These are phyloP conservation scores for Ceratina australensis DNA, from an alignment of 1,140 invertebrate genomes.

Conservation along the genomic window DNA sequence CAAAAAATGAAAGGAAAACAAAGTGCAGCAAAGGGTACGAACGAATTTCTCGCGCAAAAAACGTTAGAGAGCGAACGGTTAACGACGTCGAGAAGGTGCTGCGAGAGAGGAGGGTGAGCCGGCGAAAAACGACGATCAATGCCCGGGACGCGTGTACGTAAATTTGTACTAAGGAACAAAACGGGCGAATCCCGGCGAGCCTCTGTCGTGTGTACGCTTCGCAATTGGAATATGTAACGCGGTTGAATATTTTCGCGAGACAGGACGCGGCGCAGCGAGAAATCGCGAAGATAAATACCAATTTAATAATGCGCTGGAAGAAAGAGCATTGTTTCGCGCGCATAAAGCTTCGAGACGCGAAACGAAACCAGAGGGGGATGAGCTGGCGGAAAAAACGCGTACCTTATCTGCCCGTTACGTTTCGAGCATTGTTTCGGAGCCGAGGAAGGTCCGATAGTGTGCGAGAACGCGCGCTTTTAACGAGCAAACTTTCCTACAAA, in stretches of 20 bases:
- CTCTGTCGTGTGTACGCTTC: too few relatives aligned
- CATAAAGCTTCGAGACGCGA: not conserved
- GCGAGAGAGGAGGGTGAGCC: not conserved
- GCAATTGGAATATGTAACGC: too few relatives aligned
- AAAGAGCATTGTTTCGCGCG: not conserved
- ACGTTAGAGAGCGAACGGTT: not conserved
- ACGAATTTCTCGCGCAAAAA: not conserved
- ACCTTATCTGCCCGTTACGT: constrained; percentile 35
- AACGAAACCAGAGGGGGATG: not conserved
- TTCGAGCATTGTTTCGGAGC: constrained; percentile 39
- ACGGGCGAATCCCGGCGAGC: not conserved
- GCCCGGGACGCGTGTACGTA: not conserved
- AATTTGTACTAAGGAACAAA: not conserved
- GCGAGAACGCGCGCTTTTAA: constrained; percentile 49
- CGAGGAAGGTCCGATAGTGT: not conserved
- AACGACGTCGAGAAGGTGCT: not conserved
- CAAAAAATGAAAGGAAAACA: not conserved
- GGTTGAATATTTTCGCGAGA: not conserved
- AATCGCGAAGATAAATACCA: constrained; percentile 21
- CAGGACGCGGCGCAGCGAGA: not conserved
- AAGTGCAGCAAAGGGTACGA: not conserved
- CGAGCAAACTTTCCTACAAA: constrained; percentile 64
- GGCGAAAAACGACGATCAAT: not conserved
- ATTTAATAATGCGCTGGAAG: constrained; percentile 18
- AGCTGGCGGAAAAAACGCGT: constrained; percentile 4